Percentiles rank a stretch among this genome's conserved stretches.
Evolutionary conservation across 2,113 vertebrate genomes (phyloP).

Genomic region (Ailuropoda melanoleuca): DNA sequence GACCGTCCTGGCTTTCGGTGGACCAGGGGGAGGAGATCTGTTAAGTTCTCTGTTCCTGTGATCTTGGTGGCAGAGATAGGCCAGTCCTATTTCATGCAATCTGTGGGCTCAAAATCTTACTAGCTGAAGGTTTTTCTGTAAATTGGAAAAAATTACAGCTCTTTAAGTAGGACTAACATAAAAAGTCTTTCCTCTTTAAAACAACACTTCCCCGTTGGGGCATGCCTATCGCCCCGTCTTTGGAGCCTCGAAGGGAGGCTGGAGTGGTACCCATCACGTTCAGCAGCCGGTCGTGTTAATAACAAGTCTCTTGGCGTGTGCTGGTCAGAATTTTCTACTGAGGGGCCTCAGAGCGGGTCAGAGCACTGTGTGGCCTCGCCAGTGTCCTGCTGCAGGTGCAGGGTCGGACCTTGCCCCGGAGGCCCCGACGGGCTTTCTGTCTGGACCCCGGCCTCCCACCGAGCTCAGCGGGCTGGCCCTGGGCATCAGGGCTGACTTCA

Average conservation of each 20-base stretch:
- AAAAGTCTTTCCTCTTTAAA: neutral
- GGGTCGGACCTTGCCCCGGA: too few relatives aligned
- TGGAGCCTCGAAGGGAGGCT: accelerated
- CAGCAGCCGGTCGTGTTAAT: neutral
- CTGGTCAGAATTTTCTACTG: too few relatives aligned
- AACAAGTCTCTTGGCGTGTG: accelerated
- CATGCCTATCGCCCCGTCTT: accelerated
- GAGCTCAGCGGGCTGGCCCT: neutral
- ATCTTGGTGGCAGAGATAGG: neutral
- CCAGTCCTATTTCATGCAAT: neutral
- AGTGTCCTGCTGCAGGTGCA: neutral
- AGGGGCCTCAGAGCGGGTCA: neutral
- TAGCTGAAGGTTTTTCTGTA: neutral
- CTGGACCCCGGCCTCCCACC: neutral
- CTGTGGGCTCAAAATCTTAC: neutral
- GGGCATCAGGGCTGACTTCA: neutral
- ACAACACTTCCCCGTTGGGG: neutral
- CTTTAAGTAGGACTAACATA: neutral
- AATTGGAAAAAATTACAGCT: neutral
- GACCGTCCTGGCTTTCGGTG: neutral
- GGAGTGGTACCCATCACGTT: neutral
- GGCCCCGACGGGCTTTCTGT: neutral
- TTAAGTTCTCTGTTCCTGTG: neutral
- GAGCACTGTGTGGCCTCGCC: neutral
- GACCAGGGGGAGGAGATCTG: neutral